These are phyloP conservation scores for Orthosia gothica DNA, from an alignment of 2,888 invertebrate species.

Conservation along the genomic window DNA sequence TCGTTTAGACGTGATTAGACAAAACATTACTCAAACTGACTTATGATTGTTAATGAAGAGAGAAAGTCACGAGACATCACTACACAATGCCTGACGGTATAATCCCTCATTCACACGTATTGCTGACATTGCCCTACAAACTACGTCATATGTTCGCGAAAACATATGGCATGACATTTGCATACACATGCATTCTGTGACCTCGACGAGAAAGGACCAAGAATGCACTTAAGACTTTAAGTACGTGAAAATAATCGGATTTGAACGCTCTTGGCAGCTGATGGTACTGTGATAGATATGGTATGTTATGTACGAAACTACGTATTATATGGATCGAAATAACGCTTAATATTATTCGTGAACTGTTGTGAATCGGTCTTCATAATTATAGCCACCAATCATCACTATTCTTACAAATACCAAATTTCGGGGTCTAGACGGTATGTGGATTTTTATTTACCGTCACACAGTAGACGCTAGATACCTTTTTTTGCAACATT, in stretches of 20 bases:
- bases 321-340: background rate
- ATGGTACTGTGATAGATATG: background rate
- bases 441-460: too few relatives aligned
- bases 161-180: conserved; percentile 66
- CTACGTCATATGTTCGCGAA: conserved; percentile 59
- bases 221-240: conserved; percentile 42
- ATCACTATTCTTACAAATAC: too few relatives aligned
- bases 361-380: background rate
- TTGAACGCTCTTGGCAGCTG: conserved; percentile 23
- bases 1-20: too few relatives aligned
- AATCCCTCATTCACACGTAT: conserved; percentile 71
- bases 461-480: background rate
- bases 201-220: conserved; percentile 52
- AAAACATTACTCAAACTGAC: background rate
- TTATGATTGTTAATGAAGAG: background rate
- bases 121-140: conserved; percentile 75
- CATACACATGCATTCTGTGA: conserved; percentile 52
- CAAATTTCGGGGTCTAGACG: too few relatives aligned
- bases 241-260: conserved; percentile 48
- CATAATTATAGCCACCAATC: background rate
- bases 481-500: too few relatives aligned
- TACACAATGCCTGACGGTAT: conserved; percentile 37
- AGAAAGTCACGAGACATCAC: conserved; percentile 9
- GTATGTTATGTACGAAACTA: background rate
- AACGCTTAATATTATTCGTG: background rate